Evolutionary conservation across 1,140 invertebrate genomes (phyloP), one percentile per base, ranked within the genome.

Genomic region (Lordiphosa mommai): DNA sequence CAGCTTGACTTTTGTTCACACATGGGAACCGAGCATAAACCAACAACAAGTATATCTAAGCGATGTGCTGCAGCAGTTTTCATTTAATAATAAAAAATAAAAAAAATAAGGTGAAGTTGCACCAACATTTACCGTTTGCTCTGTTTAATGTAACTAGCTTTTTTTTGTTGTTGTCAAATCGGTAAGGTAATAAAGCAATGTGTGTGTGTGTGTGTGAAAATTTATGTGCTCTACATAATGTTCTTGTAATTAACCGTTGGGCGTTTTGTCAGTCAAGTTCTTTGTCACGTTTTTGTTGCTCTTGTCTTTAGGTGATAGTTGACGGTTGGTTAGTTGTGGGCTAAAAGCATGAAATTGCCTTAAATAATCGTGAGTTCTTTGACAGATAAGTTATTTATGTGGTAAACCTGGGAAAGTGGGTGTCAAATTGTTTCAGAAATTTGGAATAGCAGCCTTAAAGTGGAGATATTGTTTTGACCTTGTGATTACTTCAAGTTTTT

Each of bases 51-150:
- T 56, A 36, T 55, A 41, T 36, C 12, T 41, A 43, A 55, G 29
- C 55, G 57, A 50, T 36, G 60, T 82, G 71, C 38, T 74, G 76
- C 76, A 82, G 77, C 76, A 82, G 72, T 69, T 76, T 72, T 65
- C 77, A 77, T 84, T 84, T 77, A 84, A 82, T 69, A 61, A 60
- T 77, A 84, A 82, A 64, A 60, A 60, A 69, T 69, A 61, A 60
- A 72, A 84, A 82, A 64, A 60, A 60, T 64, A 41, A 63, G 66
- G 55, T 50, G 55, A 71, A 68, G 60, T 63, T 68, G 46, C 63
- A 63, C 29, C 56, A 60, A 48, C 59, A 23, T 66, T 66, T 60
- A 67, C 71, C 76, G 76, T 66, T 80, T 34, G 48, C 14, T 37
- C 30, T 38, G 34, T 56, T 74, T 67, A 49, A 67, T 79, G 74